phyloP scores from a whole-genome alignment of 2,888 invertebrate species.

The Trichogramma evanescens region DNA sequence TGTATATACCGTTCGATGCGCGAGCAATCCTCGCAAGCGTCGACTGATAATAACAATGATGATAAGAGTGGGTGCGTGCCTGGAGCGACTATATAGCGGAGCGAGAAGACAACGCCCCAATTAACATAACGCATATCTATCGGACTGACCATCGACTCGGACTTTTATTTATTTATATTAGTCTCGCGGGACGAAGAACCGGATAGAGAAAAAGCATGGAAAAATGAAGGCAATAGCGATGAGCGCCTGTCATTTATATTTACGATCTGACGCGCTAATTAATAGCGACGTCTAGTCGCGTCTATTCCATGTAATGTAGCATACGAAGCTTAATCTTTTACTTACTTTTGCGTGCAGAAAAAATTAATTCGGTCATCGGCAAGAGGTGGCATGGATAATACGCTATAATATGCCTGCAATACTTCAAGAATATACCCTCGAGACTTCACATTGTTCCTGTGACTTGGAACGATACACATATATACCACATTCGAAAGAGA shows the following conservation, averaged over 20 bases:
- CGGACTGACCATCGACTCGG: constrained; percentile 26
- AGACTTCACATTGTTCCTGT: no score
- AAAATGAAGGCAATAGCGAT: no score
- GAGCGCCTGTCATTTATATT: constrained; percentile 36
- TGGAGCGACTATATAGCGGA: constrained; percentile 17
- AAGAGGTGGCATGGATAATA: no score
- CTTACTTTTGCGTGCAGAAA: constrained; percentile 23
- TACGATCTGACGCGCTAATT: constrained; percentile 45
- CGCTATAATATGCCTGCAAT: no score
- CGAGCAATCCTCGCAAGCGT: background rate
- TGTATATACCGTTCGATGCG: no score
- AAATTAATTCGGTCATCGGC: constrained; percentile 34
- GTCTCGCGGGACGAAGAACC: constrained; percentile 29
- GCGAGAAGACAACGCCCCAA: constrained; percentile 45
- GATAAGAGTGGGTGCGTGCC: constrained; percentile 46
- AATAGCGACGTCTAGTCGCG: constrained; percentile 31
- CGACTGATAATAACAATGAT: constrained; percentile 25
- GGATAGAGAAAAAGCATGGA: no score
- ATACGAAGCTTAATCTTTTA: no score
- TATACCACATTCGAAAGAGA: no score
- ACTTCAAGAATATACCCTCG: no score
- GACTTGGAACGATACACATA: no score
- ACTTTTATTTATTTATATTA: constrained; percentile 48
- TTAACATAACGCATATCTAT: constrained; percentile 44
- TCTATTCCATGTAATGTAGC: no score